A percentile compares a stretch with the other conserved stretches of the same genome.
These are phyloP conservation scores for Cenopis cana DNA, from an alignment of 2,888 invertebrate genomes.

Conservation along the genomic window DNA sequence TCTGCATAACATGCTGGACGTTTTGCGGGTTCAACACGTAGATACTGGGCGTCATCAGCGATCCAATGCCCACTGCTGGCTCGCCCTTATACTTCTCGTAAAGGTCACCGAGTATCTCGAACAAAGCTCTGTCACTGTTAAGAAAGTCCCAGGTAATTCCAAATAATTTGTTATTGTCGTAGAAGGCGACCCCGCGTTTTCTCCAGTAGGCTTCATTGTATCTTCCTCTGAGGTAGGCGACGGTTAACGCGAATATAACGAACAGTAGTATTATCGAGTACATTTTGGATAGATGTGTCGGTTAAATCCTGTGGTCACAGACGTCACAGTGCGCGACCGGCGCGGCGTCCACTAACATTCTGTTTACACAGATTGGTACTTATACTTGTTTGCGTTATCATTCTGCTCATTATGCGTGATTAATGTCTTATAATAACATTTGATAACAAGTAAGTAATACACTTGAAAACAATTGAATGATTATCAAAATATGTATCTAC, in stretches of 20 bases:
- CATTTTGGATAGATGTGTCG: slow-evolving; percentile 8
- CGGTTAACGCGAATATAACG: not conserved
- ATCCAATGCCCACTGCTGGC: slow-evolving; percentile 52
- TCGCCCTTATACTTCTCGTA: slow-evolving; percentile 60
- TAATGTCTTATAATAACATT: too few species aligned
- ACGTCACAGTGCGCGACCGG: too few species aligned
- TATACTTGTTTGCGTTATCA: not conserved
- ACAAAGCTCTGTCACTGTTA: slow-evolving; percentile 53
- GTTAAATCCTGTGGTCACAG: not conserved
- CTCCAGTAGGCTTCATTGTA: slow-evolving; percentile 66
- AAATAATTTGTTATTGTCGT: slow-evolving; percentile 54
- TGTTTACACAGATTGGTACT: not conserved
- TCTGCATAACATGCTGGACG: slow-evolving; percentile 57
- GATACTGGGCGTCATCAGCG: slow-evolving; percentile 51
- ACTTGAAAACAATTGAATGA: too few species aligned
- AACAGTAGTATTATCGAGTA: slow-evolving; percentile 17
- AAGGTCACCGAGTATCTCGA: slow-evolving; percentile 56
- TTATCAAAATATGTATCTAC: too few species aligned
- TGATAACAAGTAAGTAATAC: too few species aligned
- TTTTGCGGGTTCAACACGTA: slow-evolving; percentile 59
- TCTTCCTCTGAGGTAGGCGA: slow-evolving; percentile 28
- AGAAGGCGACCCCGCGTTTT: slow-evolving; percentile 62
- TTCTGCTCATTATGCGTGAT: not conserved
- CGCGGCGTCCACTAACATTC: not conserved
- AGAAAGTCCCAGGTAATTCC: slow-evolving; percentile 63